Evolutionary conservation across 2,888 invertebrate genomes (phyloP).

Genomic region (Eudemis profundana): DNA sequence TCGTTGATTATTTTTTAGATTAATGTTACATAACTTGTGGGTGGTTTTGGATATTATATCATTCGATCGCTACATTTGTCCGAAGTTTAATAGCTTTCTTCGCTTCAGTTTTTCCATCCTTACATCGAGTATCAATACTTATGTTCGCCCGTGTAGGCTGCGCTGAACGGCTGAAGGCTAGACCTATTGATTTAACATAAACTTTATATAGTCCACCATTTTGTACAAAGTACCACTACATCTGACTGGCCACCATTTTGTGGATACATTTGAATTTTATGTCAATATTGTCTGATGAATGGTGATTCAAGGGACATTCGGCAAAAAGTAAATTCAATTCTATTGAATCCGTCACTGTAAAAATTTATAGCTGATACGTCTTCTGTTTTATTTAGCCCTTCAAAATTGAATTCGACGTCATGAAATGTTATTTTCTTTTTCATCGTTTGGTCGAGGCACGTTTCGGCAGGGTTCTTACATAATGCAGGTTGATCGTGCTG

Average conservation of each 20-base stretch:
- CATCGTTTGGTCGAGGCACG: constrained; percentile 29
- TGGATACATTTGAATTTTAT: not conserved
- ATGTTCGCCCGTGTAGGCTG: constrained; percentile 24
- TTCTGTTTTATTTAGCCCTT: constrained; percentile 38
- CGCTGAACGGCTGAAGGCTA: constrained; percentile 45
- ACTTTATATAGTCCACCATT: constrained; percentile 75
- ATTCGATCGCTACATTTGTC: not conserved
- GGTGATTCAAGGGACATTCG: not conserved
- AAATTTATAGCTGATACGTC: constrained; percentile 27
- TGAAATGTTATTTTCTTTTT: constrained; percentile 38
- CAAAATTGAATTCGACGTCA: constrained; percentile 40
- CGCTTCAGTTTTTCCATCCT: not conserved
- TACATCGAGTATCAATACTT: not conserved
- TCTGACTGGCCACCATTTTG: constrained; percentile 66
- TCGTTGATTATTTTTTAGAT: constrained; percentile 14
- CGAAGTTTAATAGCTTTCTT: not conserved
- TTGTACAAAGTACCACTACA: constrained; percentile 62
- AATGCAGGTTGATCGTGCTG: constrained; percentile 51
- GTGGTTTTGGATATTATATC: not conserved
- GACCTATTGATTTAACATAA: constrained; percentile 71
- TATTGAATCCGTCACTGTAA: constrained; percentile 17
- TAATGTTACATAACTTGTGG: constrained; percentile 2
- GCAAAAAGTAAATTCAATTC: constrained; percentile 7
- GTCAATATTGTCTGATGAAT: not conserved
- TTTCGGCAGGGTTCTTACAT: constrained; percentile 34